Evolutionary conservation across 2,888 invertebrate species (phyloP).

Genomic region (Venusia cambrica): DNA sequence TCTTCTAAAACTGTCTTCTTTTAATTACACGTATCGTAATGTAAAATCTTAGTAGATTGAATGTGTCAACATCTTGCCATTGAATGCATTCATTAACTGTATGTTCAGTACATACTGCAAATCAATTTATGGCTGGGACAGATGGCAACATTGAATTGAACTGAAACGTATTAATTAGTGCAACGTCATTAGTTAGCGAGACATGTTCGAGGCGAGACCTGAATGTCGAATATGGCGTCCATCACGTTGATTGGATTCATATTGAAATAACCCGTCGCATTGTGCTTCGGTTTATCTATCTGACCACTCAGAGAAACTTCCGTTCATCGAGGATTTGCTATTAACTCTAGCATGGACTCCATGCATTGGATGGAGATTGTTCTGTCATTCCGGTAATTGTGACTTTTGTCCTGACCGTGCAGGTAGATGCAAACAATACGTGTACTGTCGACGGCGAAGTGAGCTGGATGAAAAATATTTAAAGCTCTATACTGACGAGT

Average conservation of each 20-base stretch:
- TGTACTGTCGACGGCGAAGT: slow-evolving; percentile 5
- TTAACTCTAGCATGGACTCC: slow-evolving; percentile 33
- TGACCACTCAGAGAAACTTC: slow-evolving; percentile 39
- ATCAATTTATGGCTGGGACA: too few relatives aligned
- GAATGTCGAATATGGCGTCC: slow-evolving; percentile 40
- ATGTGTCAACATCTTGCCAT: too few relatives aligned
- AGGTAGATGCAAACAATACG: slow-evolving; percentile 22
- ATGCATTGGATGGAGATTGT: too few relatives aligned
- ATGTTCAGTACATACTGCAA: too few relatives aligned
- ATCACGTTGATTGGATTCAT: slow-evolving; percentile 67
- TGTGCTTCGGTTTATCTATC: slow-evolving; percentile 46
- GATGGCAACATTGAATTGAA: slow-evolving; percentile 14
- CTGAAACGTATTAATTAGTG: slow-evolving; percentile 58
- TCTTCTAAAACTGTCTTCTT: too few relatives aligned
- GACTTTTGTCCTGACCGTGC: slow-evolving; percentile 23
- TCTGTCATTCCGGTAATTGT: slow-evolving; percentile 31
- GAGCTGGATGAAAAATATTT: too few relatives aligned
- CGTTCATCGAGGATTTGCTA: slow-evolving; percentile 44
- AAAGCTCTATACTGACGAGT: too few relatives aligned
- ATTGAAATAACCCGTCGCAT: slow-evolving; percentile 56
- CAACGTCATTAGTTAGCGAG: too few relatives aligned
- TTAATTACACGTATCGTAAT: too few relatives aligned
- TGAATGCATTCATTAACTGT: too few relatives aligned
- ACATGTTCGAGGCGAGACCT: slow-evolving; percentile 44
- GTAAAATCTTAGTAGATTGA: too few relatives aligned